Evolutionary conservation across 2,797 vertebrate species (phyloP), one percentile per base, ranked within the genome.

Genomic region (Sitta carolinensis): DNA sequence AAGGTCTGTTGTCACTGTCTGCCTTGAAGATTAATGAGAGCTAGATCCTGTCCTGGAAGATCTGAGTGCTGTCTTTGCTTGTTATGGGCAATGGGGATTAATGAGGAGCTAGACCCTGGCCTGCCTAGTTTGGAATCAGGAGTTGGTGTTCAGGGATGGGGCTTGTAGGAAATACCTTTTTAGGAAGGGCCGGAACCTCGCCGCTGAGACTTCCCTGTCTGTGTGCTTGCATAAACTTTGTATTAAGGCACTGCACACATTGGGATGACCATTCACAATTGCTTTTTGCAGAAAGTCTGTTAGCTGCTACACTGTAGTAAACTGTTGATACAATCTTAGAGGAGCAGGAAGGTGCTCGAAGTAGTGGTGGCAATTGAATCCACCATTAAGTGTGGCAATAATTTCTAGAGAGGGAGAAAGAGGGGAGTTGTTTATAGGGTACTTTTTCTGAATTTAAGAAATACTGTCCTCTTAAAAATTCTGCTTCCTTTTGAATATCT

Each of bases 1-100:
- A 96, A 87, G 89, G 87, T 92, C 38, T 89, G 32, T 96, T 94
- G 89, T 95, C 25, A 16, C 78, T 96, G 87, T 89, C 84, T 94
- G 64, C 89, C 30, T 2, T 43, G 89, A 92, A 96, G 92, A 96
- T 91, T 94, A 90, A 90, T 48, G 91, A 94, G 94, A 93, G 45
- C 64, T 80, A 80, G 73, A 91, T 86, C 66, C 30, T 66, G 34
- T 84, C 52, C 77, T 61, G 85, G 84, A 77, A 77, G 80, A 84
- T 59, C 59, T 73, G 57, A 70, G 34, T 74, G 55, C 52, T 86
- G 55, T 76, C 82, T 72, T 48, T 93, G 38, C 42, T 93, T 87
- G 75, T 68, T 95, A 63, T 32, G 73, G 58, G 48, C 85, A 80
- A 29, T 38, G 42, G 48, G 59, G 45, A 86, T 95, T 95, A 93